Percentiles rank a stretch among this genome's conserved stretches.
Conservation (phyloP, 2,888 invertebrate species). For the Julus scanicus region DNA sequence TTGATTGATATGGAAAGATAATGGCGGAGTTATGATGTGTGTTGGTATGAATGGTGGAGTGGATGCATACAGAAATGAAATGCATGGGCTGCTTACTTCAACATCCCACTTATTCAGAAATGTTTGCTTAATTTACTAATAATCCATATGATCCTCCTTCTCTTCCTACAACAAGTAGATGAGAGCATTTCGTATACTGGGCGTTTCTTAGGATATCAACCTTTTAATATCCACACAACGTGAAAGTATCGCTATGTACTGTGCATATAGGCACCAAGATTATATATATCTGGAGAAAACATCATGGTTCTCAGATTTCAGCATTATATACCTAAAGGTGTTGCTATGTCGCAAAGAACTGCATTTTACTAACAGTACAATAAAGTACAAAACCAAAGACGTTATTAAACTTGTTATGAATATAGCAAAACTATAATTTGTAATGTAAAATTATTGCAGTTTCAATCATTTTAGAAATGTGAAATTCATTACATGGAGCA, state of each 20-base stretch:
- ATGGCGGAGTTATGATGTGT: neutral
- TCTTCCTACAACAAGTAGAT: constrained; percentile 14
- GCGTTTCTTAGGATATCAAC: neutral
- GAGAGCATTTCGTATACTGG: neutral
- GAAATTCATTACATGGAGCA: too few species aligned
- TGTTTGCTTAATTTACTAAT: constrained; percentile 40
- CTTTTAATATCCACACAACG: neutral
- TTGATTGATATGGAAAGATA: constrained; percentile 13
- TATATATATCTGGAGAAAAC: neutral
- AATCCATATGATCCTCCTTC: constrained; percentile 20
- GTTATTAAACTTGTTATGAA: too few species aligned
- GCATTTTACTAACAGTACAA: too few species aligned
- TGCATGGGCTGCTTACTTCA: constrained; percentile 18
- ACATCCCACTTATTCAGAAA: constrained; percentile 34
- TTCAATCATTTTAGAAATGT: too few species aligned
- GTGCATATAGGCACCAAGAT: neutral
- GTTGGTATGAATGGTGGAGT: constrained; percentile 1
- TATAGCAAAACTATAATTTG: too few species aligned
- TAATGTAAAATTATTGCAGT: too few species aligned
- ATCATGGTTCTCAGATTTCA: too few species aligned
- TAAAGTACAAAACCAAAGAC: too few species aligned
- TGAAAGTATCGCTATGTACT: neutral
- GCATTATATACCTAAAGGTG: neutral
- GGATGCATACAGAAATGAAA: constrained; percentile 25
- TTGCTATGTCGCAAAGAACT: neutral